Conservation (phyloP, 2,113 vertebrate species). For the Hippocampus barbouri region DNA sequence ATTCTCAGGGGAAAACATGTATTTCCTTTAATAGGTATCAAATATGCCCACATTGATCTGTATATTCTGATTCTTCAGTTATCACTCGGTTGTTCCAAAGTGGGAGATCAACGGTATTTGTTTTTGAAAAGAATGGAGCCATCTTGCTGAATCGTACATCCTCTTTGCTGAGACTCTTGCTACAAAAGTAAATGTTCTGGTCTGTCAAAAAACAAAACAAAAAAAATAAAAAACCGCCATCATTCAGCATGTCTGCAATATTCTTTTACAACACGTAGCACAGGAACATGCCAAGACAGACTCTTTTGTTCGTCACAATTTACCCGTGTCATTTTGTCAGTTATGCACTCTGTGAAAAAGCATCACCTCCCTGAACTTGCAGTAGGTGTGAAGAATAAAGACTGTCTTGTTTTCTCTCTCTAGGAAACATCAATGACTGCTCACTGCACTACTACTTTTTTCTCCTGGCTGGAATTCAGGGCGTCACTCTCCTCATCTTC, state of each 20-base stretch:
- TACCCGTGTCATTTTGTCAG: slow-evolving; percentile 17
- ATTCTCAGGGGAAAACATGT: slow-evolving; percentile 47
- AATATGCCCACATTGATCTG: slow-evolving; percentile 30
- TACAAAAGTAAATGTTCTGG: slow-evolving; percentile 28
- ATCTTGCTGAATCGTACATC: slow-evolving; percentile 26
- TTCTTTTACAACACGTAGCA: slow-evolving; percentile 21
- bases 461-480: slow-evolving; percentile 89
- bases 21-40: slow-evolving; percentile 48
- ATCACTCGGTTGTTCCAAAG: slow-evolving; percentile 22
- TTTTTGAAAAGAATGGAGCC: slow-evolving; percentile 26
- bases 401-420: slow-evolving; percentile 8
- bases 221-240: slow-evolving; percentile 21
- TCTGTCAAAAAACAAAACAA: slow-evolving; percentile 6
- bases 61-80: slow-evolving; percentile 33
- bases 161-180: slow-evolving; percentile 30
- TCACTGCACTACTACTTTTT: slow-evolving; percentile 95
- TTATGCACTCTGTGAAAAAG: slow-evolving; percentile 1
- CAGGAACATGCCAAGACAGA: slow-evolving; percentile 5
- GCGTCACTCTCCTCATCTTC: slow-evolving; percentile 86
- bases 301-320: slow-evolving; percentile 27
- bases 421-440: slow-evolving; percentile 94
- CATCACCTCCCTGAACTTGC: neutral
- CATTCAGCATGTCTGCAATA: slow-evolving; percentile 31
- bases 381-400: neutral
- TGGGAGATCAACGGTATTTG: slow-evolving; percentile 41